phyloP scores from a whole-genome alignment of 1,140 invertebrate genomes.

The Trichomalopsis sarcophagae region DNA sequence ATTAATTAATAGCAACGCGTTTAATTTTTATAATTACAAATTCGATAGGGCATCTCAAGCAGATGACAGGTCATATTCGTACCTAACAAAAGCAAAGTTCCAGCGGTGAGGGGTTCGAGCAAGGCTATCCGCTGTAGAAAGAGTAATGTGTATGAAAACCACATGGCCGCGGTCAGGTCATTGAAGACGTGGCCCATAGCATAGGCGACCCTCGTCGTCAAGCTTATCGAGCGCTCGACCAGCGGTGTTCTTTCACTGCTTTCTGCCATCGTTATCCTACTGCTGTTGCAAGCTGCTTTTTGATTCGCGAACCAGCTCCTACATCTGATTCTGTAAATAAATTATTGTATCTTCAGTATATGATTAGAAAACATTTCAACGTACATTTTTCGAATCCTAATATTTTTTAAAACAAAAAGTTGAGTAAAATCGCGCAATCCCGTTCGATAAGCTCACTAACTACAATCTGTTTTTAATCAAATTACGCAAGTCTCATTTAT shows the following conservation, averaged over 20 bases:
- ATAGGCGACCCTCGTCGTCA: conserved; percentile 79
- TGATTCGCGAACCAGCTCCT: conserved; percentile 3
- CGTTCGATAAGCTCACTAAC: no score
- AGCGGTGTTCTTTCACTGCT: conserved; percentile 55
- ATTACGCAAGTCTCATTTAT: no score
- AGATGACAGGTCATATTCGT: conserved; percentile 2
- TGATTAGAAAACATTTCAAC: no score
- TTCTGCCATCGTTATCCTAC: conserved; percentile 21
- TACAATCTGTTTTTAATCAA: no score
- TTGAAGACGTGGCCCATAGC: conserved; percentile 93
- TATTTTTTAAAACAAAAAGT: no score
- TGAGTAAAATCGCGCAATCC: no score
- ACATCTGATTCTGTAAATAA: conserved; percentile 36
- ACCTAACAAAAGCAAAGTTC: conserved; percentile 85
- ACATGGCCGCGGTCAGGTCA: conserved; percentile 93
- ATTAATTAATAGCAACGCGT: no score
- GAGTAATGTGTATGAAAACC: conserved; percentile 94
- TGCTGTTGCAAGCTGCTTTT: not conserved
- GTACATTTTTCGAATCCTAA: no score
- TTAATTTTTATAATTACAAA: no score
- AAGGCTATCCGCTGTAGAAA: conserved; percentile 88
- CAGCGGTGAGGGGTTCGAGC: conserved; percentile 85
- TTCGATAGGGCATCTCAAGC: no score
- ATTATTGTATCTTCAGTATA: no score
- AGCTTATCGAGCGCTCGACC: conserved; percentile 57